Evolutionary conservation across 2,797 vertebrate genomes (phyloP), one percentile per base, ranked within the genome.

Genomic region (Sebastes jordani): DNA sequence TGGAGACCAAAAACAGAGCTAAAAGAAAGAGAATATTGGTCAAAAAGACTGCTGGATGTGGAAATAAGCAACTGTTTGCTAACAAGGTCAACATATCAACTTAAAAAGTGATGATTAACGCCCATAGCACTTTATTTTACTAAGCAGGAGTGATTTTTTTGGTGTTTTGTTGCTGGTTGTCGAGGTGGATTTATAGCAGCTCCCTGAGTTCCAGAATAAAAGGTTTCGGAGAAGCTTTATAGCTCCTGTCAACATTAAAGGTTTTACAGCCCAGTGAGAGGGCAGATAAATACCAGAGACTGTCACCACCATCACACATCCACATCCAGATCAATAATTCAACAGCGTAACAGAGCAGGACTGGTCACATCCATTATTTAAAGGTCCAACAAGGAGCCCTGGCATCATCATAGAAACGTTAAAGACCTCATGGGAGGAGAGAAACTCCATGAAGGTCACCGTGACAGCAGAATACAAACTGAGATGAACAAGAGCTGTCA

Each of bases 241-340:
- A 27, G 36, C 52, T 49, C 2, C 34, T 56, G 78, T 68, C 56
- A 32, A 5, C 16, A 68, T 62, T 29, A 60, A 38, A 59, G 38
- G 38, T 32, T 11, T 18, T 16, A 25, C 22, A 4, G 7, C 14
- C 11, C 5, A 14, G 52, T 2, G 9, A 56, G 30, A 59, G 30
- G 4, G 23, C 25, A 32, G 66, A 67, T 29, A 27, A 58, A 54
- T 25, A 38, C 60, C 64, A 22, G 36, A 66, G 25, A 20, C 49
- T 9, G 22, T 46, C 59, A 22, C 22, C 36, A 13, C 3, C 38
- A 11, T 62, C 64, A 61, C 58, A 78, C 59, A 65, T 52, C 20
- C 54, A 32, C 68, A 62, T 64, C 52, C 84, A 66, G 55, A 73
- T 91, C 64, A 84, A 82, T 89, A 82, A 89, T 89, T 88, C 65